Percentiles rank a stretch among this genome's conserved stretches.
Evolutionary conservation across 2,797 vertebrate species (phyloP).

Genomic region (Protosalanx chinensis): DNA sequence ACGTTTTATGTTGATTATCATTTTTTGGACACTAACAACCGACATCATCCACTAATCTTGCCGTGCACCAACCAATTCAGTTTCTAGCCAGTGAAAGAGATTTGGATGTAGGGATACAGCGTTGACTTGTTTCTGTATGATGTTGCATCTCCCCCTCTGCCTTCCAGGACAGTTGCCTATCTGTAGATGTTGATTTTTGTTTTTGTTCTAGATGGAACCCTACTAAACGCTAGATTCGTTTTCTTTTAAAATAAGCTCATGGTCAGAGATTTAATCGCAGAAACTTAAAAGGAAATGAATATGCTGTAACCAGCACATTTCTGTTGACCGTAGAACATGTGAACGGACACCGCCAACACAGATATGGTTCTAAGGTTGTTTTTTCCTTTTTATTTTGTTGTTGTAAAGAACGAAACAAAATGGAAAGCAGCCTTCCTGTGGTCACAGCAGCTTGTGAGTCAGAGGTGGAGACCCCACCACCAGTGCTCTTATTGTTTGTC

Average conservation of each 20-base stretch:
- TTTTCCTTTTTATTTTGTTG: background rate
- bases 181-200: background rate
- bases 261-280: background rate
- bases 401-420: background rate
- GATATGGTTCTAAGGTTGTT: slow-evolving; percentile 1
- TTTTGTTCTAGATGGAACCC: slow-evolving; percentile 8
- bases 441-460: slow-evolving; percentile 14
- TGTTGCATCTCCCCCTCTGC: slow-evolving; percentile 16
- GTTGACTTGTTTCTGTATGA: background rate
- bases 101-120: slow-evolving; percentile 3
- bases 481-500: slow-evolving; percentile 59
- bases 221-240: background rate
- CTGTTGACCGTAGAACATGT: slow-evolving; percentile 1
- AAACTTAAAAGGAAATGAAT: background rate
- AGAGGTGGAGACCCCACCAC: slow-evolving; percentile 49
- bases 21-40: slow-evolving; percentile 22
- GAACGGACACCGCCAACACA: slow-evolving; percentile 22
- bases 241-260: background rate
- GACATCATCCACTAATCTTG: slow-evolving; percentile 26
- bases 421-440: background rate
- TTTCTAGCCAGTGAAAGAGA: slow-evolving; percentile 23
- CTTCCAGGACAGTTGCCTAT: slow-evolving; percentile 22
- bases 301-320: slow-evolving; percentile 22
- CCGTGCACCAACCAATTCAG: slow-evolving; percentile 24
- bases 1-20: background rate